Evolutionary conservation across 30 jellyfish, hydroid and myxozoan species (phyloP).

Genomic region (Aurelia aurita): DNA sequence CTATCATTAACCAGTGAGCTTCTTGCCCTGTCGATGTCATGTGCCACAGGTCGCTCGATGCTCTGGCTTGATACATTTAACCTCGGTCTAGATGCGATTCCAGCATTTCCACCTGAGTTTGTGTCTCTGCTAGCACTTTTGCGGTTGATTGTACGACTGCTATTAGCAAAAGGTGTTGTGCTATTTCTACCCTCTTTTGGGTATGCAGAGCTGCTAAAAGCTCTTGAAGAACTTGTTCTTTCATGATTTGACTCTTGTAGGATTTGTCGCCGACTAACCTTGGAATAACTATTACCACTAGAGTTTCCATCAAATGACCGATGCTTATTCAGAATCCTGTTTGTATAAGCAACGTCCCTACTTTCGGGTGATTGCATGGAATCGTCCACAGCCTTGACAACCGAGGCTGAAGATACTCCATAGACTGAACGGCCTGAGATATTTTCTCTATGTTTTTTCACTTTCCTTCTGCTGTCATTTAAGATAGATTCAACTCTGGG

Average conservation of each 20-base stretch:
- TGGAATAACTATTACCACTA: neutral
- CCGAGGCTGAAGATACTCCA: slow-evolving; percentile 12
- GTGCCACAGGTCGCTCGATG: neutral
- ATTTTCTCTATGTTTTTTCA: slow-evolving; percentile 19
- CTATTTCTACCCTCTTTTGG: neutral
- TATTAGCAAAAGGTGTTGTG: neutral
- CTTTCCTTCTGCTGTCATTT: slow-evolving; percentile 57
- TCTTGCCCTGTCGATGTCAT: neutral
- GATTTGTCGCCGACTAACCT: neutral
- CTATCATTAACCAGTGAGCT: neutral
- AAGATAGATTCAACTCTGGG: slow-evolving; percentile 51
- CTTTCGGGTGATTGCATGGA: slow-evolving; percentile 35
- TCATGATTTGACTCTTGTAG: neutral
- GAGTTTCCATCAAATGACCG: slow-evolving; percentile 15
- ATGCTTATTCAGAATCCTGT: slow-evolving; percentile 33
- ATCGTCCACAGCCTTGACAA: neutral
- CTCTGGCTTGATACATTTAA: neutral
- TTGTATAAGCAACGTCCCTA: slow-evolving; percentile 42
- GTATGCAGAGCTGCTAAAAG: neutral
- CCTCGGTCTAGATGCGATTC: neutral
- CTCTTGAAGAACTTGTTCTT: too few species aligned
- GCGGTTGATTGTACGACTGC: neutral
- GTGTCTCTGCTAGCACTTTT: neutral
- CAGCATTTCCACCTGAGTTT: neutral
- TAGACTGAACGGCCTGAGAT: slow-evolving; percentile 54